These are phyloP conservation scores for Leptinotarsa defecta DNA, from an alignment of 1,140 invertebrate species.

Conservation along the genomic window DNA sequence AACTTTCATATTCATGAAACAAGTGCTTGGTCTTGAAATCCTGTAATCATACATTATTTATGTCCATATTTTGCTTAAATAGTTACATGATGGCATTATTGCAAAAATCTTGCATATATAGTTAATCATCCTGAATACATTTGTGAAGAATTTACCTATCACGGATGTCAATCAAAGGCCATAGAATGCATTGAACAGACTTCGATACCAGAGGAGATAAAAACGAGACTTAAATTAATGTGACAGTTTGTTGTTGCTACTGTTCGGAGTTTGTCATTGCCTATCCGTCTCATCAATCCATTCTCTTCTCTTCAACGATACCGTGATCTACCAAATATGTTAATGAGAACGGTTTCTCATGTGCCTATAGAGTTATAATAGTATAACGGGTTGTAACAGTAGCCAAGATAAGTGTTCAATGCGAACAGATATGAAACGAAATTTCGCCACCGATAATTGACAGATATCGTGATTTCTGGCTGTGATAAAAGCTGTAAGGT, in stretches of 20 bases:
- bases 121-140: neutral
- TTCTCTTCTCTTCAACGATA: conserved; percentile 7
- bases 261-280: conserved; percentile 15
- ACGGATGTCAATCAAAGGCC: conserved; percentile 16
- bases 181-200: conserved; percentile 12
- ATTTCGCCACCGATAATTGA: too few species aligned
- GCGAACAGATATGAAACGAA: too few species aligned
- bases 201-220: conserved; percentile 8
- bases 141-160: conserved; percentile 16
- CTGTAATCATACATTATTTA: too few species aligned
- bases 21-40: too few species aligned
- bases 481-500: too few species aligned
- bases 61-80: neutral
- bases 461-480: too few species aligned
- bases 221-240: conserved; percentile 19
- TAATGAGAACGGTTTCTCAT: conserved; percentile 5
- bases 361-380: neutral
- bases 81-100: neutral
- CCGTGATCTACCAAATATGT: conserved; percentile 21
- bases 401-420: conserved; percentile 1
- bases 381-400: conserved; percentile 8
- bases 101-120: neutral
- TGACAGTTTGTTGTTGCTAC: conserved; percentile 22
- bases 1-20: too few species aligned
- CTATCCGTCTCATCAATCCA: conserved; percentile 8